These are phyloP conservation scores for Pachycephala philippinensis DNA, from an alignment of 2,113 vertebrate genomes.

Conservation along the genomic window DNA sequence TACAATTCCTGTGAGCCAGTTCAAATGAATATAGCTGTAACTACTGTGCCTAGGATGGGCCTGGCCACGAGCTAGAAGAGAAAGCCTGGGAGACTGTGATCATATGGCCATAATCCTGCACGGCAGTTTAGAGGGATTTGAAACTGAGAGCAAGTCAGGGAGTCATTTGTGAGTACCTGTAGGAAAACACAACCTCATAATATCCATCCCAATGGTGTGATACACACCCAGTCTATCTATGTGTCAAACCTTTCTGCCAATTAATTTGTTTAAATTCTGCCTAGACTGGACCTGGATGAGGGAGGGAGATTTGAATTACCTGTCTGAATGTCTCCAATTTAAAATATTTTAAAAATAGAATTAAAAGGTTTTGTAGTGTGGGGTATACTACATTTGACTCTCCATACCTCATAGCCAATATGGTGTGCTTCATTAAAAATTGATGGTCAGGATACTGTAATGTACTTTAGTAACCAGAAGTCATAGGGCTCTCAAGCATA, in stretches of 20 bases:
- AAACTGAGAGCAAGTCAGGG: accelerated
- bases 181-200: neutral
- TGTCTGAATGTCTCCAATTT: neutral
- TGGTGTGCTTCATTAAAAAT: constrained; percentile 14
- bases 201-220: neutral
- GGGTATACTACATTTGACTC: neutral
- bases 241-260: neutral
- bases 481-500: neutral
- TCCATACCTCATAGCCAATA: neutral
- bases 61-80: neutral
- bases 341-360: neutral
- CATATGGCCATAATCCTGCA: accelerated
- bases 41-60: neutral
- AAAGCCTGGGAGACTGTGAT: neutral
- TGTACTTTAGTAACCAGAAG: neutral
- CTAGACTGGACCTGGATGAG: neutral
- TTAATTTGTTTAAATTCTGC: neutral
- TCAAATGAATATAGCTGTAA: neutral
- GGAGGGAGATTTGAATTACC: neutral
- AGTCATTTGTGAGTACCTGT: neutral
- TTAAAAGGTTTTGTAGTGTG: neutral
- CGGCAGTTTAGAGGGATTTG: neutral
- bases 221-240: neutral
- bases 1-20: neutral
- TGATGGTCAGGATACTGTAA: neutral